Base-by-base conservation (phyloP, 2,888 invertebrate genomes). In the Amblyjoppa proteus region DNA sequence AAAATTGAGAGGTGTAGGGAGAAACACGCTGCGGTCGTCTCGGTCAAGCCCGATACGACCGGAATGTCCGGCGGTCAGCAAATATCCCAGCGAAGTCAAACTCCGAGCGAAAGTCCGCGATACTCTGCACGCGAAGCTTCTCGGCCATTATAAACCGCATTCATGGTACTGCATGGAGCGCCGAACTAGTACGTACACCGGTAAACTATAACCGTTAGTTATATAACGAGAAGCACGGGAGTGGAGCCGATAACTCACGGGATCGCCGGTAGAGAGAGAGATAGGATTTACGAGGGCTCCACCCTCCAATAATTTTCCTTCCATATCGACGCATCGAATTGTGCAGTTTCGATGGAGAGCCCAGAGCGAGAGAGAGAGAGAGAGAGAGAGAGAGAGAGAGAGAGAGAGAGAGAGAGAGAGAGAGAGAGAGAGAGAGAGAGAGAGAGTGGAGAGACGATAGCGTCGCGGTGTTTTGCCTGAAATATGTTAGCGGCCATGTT, bases 301-400 rank as follows among this genome's bases (percentile, higher is more conserved):
- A 71, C 34, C 66, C 66, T 31, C 71, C 73, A 74, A 81, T 77
- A 81, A 84, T 84, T 84, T 81, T 41, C 45, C 81, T 68, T 77
- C 64, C 11, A 70, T 61, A 64, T 73, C 77, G 74, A 78, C 51
- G 41, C 51, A 70, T 49, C 74, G 78, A 84, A 74, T 84, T 81
- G 45, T 70, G 73, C 73, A 64, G 81, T 73, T 84, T 81, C 74
- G 41, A 74, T 56, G 53, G 45, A 49, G 49, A 49, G 16, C 3
- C 13, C 45, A 2, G 0, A 2, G 7, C 7, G 41, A 1, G 13
- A 49, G 13, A 49, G 16, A 2, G 7, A 2, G 7, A 41, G 41
- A 1, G 13, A 49, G 13, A 49, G 16, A 2, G 7, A 41, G 41
- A 1, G 13, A 49, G 13, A 49, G 16, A 2, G 7, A 41, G 41